phyloP scores from a whole-genome alignment of 2,113 vertebrate species.

The Mobula hypostoma region DNA sequence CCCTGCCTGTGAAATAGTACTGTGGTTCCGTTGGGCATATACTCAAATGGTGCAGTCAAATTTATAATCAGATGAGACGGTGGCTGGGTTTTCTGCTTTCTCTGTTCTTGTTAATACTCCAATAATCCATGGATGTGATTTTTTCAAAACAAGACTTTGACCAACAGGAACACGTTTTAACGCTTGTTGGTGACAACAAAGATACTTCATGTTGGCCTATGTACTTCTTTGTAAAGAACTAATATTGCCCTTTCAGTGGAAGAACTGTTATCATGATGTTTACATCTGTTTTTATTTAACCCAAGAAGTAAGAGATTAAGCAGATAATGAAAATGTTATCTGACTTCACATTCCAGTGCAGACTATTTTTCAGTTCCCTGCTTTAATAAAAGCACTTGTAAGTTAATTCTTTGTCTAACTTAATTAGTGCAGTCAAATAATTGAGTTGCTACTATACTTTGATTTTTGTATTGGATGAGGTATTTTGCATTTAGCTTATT shows the following conservation, averaged over 20 bases:
- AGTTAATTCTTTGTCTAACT: not conserved
- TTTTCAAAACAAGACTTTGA: not conserved
- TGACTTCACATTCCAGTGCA: slow-evolving; percentile 16
- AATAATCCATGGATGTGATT: not conserved
- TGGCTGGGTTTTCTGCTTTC: not conserved
- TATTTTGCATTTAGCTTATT: slow-evolving; percentile 42
- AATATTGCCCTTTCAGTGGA: not conserved
- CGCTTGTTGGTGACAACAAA: not conserved
- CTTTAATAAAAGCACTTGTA: not conserved
- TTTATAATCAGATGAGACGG: not conserved
- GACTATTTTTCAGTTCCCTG: not conserved
- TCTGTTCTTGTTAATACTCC: not conserved
- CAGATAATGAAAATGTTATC: not conserved
- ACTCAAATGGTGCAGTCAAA: not conserved
- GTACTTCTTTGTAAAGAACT: not conserved
- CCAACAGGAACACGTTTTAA: not conserved
- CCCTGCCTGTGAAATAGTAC: not conserved
- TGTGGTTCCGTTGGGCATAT: not conserved
- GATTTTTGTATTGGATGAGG: not conserved
- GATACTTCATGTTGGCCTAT: not conserved
- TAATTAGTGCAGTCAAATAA: not conserved
- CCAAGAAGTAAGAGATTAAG: not conserved
- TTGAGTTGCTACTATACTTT: not conserved
- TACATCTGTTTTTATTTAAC: not conserved
- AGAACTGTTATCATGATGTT: not conserved